Percentiles rank a stretch among this genome's conserved stretches.
Conservation (phyloP, 2,113 vertebrate species). For the Hemiprocne comata region DNA sequence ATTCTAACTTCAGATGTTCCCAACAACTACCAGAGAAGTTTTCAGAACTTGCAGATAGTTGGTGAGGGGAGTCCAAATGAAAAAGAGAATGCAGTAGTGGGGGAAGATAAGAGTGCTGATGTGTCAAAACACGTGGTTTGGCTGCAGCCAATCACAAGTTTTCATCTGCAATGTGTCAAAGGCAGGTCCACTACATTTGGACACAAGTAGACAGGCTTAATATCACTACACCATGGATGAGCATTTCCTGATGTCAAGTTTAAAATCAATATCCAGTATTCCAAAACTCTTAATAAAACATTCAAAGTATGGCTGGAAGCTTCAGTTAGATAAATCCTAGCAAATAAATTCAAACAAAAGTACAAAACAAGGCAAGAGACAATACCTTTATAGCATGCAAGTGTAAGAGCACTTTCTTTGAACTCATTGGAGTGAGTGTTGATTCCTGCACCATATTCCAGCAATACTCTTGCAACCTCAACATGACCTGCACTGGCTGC, state of each 20-base stretch:
- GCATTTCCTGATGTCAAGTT: not conserved
- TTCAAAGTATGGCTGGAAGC: not conserved
- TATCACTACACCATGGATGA: not conserved
- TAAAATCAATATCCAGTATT: not conserved
- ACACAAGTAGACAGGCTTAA: not conserved
- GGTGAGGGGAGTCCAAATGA: not conserved
- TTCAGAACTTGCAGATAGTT: not conserved
- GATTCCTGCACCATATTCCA: slow-evolving; percentile 98
- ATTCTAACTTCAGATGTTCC: not conserved
- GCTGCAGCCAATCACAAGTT: not conserved
- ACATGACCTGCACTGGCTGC: slow-evolving; percentile 97
- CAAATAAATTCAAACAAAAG: not conserved
- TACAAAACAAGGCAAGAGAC: not conserved
- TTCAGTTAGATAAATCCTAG: not conserved
- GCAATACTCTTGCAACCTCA: slow-evolving; percentile 94
- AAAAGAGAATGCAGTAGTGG: not conserved
- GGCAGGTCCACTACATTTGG: not conserved
- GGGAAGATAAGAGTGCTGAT: not conserved
- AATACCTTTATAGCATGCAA: slow-evolving; percentile 98
- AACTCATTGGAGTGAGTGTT: slow-evolving; percentile 99
- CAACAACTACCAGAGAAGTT: not conserved
- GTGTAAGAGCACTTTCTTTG: slow-evolving; percentile 98
- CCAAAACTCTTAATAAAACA: not conserved
- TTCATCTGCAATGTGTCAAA: not conserved
- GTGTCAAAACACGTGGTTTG: not conserved